Evolutionary conservation across 2,888 invertebrate genomes (phyloP).

Genomic region (Plemyria rubiginata): DNA sequence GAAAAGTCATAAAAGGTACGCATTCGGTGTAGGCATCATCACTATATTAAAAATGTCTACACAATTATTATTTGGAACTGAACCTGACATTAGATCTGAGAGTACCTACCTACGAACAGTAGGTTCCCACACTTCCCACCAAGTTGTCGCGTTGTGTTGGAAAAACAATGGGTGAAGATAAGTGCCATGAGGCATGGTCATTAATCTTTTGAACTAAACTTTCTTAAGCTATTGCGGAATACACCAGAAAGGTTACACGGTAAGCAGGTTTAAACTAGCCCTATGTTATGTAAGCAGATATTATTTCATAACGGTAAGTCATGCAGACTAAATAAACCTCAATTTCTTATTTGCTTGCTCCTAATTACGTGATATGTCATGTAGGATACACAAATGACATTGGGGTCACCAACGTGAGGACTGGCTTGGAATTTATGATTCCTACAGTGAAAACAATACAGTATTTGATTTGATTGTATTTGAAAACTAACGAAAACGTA

Average conservation of each 20-base stretch:
- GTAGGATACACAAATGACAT: neutral
- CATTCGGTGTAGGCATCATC: too few relatives aligned
- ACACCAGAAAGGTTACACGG: conserved; percentile 19
- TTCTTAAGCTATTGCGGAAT: conserved; percentile 32
- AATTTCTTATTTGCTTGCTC: conserved; percentile 15
- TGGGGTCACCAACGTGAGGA: neutral
- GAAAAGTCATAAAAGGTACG: too few relatives aligned
- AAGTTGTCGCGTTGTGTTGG: neutral
- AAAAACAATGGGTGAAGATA: conserved; percentile 19
- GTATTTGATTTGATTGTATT: too few relatives aligned
- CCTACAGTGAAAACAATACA: too few relatives aligned
- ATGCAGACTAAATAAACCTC: conserved; percentile 25
- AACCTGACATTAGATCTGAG: conserved; percentile 6
- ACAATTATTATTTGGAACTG: neutral
- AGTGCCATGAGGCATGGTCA: conserved; percentile 16
- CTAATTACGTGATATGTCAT: conserved; percentile 10
- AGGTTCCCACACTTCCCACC: conserved; percentile 8
- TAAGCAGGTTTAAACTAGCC: conserved; percentile 36
- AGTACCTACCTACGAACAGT: conserved; percentile 5
- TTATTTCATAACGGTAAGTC: conserved; percentile 34
- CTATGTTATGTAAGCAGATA: conserved; percentile 38
- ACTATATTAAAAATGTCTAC: too few relatives aligned
- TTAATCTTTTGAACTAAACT: conserved; percentile 37
- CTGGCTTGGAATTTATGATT: neutral
- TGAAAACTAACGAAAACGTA: too few relatives aligned